Conservation (phyloP, 2,113 vertebrate genomes). For the Prochilodus magdalenae region DNA sequence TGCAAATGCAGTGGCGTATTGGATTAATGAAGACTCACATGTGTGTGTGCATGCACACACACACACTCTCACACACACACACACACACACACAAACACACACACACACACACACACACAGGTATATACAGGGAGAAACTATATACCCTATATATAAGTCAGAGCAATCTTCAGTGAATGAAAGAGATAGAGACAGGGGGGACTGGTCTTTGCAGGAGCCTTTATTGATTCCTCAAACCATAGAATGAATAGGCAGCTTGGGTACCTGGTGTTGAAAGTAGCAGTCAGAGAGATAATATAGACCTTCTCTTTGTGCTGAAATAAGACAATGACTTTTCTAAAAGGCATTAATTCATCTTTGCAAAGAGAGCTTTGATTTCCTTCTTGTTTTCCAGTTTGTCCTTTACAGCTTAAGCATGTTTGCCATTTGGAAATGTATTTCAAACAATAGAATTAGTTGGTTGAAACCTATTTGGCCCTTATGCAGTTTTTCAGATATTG, state of each 20-base stretch:
- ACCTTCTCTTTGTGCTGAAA: not conserved
- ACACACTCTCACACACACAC: conserved; percentile 15
- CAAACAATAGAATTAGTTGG: not conserved
- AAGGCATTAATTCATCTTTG: not conserved
- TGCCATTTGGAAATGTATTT: not conserved
- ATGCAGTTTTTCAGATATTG: too few species aligned
- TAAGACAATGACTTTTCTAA: not conserved
- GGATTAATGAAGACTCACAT: not conserved
- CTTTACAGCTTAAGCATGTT: not conserved
- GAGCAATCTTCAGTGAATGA: not conserved
- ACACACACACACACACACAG: conserved; percentile 1
- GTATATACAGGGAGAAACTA: not conserved
- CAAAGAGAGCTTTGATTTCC: not conserved
- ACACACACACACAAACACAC: conserved; percentile 11
- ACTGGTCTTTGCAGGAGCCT: not conserved
- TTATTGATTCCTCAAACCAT: not conserved
- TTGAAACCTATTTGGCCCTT: not conserved
- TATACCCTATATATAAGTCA: conserved; percentile 7
- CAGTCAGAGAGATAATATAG: not conserved
- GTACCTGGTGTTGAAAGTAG: not conserved
- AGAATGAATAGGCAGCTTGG: not conserved
- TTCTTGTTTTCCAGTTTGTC: not conserved
- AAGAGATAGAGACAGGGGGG: not conserved
- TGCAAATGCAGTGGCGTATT: conserved; percentile 5
- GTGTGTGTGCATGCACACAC: too few species aligned